A percentile compares a stretch with the other conserved stretches of the same genome.
These are phyloP conservation scores for Heterocephalus glaber DNA, from an alignment of 2,113 vertebrate species.

Conservation along the genomic window DNA sequence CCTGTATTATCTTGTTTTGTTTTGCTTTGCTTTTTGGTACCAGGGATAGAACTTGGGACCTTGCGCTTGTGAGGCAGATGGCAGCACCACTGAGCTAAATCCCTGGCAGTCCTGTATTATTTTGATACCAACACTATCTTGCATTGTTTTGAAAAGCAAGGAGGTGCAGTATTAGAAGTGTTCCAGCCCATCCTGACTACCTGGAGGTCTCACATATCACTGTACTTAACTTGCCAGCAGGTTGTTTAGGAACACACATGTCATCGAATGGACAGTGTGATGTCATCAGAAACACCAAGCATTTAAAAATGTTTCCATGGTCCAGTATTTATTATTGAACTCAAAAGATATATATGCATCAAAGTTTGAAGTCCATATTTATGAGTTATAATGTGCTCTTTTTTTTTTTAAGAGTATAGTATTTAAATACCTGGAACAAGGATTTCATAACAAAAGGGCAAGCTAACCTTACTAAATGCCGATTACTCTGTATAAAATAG, in stretches of 20 bases:
- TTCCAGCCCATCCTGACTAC: neutral
- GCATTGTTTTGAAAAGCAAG: slow-evolving; percentile 49
- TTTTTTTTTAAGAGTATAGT: slow-evolving; percentile 80
- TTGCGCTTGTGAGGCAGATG: too few species aligned
- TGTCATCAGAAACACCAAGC: slow-evolving; percentile 58
- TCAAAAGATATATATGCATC: slow-evolving; percentile 56
- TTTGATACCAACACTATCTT: neutral
- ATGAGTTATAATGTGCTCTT: slow-evolving; percentile 56
- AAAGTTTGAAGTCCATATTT: slow-evolving; percentile 63
- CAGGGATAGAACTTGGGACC: too few species aligned
- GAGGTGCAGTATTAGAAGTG: neutral
- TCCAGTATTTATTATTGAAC: slow-evolving; percentile 65
- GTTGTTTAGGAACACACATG: slow-evolving; percentile 26
- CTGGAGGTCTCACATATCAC: neutral
- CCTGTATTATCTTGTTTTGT: neutral
- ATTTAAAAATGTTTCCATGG: slow-evolving; percentile 37
- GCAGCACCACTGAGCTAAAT: too few species aligned
- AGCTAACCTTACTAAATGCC: slow-evolving; percentile 86
- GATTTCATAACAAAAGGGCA: slow-evolving; percentile 86
- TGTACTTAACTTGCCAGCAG: slow-evolving; percentile 51
- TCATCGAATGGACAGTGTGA: slow-evolving; percentile 65
- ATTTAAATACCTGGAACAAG: slow-evolving; percentile 83
- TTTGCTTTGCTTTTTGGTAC: too few species aligned
- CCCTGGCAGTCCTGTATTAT: neutral
- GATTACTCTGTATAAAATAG: slow-evolving; percentile 87